phyloP scores from a whole-genome alignment of 2,797 vertebrate genomes.

The Tragelaphus eurycerus region DNA sequence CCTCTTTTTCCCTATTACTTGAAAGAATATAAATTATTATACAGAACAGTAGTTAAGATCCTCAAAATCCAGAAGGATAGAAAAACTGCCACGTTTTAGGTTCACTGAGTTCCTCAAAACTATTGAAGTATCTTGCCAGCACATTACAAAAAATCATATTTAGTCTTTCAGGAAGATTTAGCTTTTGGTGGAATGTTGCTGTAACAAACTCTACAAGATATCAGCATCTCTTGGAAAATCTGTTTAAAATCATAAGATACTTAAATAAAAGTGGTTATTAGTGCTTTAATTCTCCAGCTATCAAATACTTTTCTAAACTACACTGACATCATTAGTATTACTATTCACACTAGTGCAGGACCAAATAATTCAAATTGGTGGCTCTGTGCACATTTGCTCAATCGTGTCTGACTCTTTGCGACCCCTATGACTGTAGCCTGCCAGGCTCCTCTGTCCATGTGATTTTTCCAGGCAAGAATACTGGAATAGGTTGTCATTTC shows the following conservation, averaged over 20 bases:
- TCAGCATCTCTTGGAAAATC: neutral
- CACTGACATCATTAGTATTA: neutral
- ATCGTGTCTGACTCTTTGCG: neutral
- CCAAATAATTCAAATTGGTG: neutral
- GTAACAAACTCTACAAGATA: neutral
- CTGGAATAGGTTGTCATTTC: neutral
- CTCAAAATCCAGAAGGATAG: conserved; percentile 13
- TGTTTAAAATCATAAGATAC: conserved; percentile 37
- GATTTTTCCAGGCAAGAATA: neutral
- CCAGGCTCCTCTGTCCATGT: neutral
- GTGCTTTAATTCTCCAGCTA: neutral
- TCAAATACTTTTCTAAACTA: neutral
- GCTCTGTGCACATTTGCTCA: neutral
- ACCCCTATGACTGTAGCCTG: neutral
- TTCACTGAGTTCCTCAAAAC: conserved; percentile 63
- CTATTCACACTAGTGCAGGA: neutral
- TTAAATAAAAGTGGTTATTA: neutral
- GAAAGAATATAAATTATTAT: neutral
- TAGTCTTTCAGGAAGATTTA: conserved; percentile 62
- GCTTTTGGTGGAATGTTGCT: conserved; percentile 48
- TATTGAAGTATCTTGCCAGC: conserved; percentile 67
- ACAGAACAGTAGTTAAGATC: neutral
- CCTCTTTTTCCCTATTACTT: conserved; percentile 15
- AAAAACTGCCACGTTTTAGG: conserved; percentile 28
- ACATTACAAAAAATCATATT: conserved; percentile 54